These are phyloP conservation scores for Greenwoodochromis staneri DNA, from an alignment of 2,113 vertebrate species.

Conservation along the genomic window DNA sequence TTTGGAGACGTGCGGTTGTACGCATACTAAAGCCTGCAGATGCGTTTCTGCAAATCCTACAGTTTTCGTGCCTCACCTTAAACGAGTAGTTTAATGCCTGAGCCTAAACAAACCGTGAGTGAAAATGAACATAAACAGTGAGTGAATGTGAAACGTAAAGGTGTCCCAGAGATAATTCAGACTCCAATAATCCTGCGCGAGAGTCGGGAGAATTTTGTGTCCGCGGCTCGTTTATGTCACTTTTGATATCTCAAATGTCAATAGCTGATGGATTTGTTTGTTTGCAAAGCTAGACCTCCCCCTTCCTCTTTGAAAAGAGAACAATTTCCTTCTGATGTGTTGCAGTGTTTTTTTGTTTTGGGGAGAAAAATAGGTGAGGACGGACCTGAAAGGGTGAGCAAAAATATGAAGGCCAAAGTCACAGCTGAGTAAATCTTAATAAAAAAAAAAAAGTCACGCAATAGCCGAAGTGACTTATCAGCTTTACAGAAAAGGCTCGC, in stretches of 20 bases:
- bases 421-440: conserved; percentile 29
- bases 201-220: not conserved
- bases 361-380: not conserved
- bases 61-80: not conserved
- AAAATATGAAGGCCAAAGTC: not conserved
- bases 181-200: not conserved
- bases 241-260: not conserved
- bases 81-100: not conserved
- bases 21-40: not conserved
- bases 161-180: not conserved
- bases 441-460: not conserved
- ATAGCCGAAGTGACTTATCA: not conserved
- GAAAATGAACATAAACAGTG: not conserved
- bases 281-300: not conserved
- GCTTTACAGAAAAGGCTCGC: not conserved
- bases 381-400: not conserved
- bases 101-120: not conserved
- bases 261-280: not conserved
- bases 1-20: not conserved
- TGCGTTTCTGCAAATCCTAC: not conserved
- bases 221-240: not conserved
- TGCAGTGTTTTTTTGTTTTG: not conserved
- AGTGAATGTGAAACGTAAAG: not conserved
- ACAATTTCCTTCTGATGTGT: not conserved
- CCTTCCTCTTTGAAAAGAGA: not conserved